A percentile compares a stretch with the other conserved stretches of the same genome.
Evolutionary conservation across 2,888 invertebrate species (phyloP).

Genomic region (Tupiocoris notatus): DNA sequence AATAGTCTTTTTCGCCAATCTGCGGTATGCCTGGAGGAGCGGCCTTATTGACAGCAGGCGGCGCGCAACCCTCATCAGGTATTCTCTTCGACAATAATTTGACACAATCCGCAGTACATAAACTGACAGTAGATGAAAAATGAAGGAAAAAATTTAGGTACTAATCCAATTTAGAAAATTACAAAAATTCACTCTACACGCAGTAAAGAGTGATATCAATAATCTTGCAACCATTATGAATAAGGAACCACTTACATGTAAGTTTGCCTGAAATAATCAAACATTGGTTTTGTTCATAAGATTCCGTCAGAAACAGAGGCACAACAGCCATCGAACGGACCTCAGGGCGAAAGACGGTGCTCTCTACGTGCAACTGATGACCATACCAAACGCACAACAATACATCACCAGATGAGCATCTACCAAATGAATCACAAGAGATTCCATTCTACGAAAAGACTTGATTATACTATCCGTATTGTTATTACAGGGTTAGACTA

Average conservation of each 20-base stretch:
- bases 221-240: too few species aligned
- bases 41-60: constrained; percentile 42
- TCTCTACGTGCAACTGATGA: not conserved
- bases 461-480: not conserved
- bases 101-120: not conserved
- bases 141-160: too few species aligned
- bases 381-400: not conserved
- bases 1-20: constrained; percentile 52
- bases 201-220: too few species aligned
- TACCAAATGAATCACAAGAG: not conserved
- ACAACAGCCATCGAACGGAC: constrained; percentile 20
- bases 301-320: constrained; percentile 30
- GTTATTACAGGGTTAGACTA: not conserved
- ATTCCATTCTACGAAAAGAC: not conserved
- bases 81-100: not conserved
- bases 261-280: too few species aligned
- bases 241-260: too few species aligned
- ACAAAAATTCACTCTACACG: too few species aligned
- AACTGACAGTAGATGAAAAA: too few species aligned
- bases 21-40: constrained; percentile 49
- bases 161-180: too few species aligned
- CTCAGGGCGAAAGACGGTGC: constrained; percentile 10
- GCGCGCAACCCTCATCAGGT: constrained; percentile 44
- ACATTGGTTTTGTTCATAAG: constrained; percentile 3
- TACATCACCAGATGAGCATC: constrained; percentile 29